Percentiles rank a stretch among this genome's conserved stretches.
These are phyloP conservation scores for Lipophrys pholis DNA, from an alignment of 2,113 vertebrate species.

Conservation along the genomic window DNA sequence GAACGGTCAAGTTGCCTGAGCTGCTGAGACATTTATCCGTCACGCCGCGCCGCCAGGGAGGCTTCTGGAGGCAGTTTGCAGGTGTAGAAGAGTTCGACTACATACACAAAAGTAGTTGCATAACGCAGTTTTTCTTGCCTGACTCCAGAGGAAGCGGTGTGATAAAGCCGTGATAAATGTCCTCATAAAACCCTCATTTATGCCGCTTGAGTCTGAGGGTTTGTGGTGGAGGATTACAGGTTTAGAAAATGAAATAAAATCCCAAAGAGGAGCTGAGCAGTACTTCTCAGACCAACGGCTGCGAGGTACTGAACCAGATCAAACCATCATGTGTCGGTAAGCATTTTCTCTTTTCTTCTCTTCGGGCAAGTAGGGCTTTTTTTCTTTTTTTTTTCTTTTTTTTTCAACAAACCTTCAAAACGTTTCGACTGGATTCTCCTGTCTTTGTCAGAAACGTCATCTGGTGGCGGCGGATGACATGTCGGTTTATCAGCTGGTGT, in stretches of 20 bases:
- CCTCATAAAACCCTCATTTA: constrained; percentile 17
- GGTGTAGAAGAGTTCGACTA: not conserved
- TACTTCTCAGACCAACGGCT: constrained; percentile 14
- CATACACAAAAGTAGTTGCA: constrained; percentile 1
- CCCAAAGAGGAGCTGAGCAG: not conserved
- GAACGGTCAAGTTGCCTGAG: not conserved
- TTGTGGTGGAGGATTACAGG: constrained; percentile 1
- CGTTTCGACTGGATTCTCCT: no score
- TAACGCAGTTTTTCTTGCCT: not conserved
- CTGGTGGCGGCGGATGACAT: no score
- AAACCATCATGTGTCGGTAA: not conserved
- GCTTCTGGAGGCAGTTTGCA: not conserved
- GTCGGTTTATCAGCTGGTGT: no score
- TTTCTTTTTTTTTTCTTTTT: no score
- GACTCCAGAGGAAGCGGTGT: constrained; percentile 2
- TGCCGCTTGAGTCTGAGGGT: not conserved
- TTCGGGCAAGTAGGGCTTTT: no score
- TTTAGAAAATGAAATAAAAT: constrained; percentile 17
- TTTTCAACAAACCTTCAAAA: no score
- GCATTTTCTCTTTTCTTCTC: not conserved
- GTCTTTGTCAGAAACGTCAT: no score
- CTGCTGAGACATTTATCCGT: not conserved
- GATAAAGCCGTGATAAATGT: constrained; percentile 11
- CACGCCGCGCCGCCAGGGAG: no score
- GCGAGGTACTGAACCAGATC: constrained; percentile 2